Conservation (phyloP, 2,888 invertebrate species). For the Leptogaster cylindrica region DNA sequence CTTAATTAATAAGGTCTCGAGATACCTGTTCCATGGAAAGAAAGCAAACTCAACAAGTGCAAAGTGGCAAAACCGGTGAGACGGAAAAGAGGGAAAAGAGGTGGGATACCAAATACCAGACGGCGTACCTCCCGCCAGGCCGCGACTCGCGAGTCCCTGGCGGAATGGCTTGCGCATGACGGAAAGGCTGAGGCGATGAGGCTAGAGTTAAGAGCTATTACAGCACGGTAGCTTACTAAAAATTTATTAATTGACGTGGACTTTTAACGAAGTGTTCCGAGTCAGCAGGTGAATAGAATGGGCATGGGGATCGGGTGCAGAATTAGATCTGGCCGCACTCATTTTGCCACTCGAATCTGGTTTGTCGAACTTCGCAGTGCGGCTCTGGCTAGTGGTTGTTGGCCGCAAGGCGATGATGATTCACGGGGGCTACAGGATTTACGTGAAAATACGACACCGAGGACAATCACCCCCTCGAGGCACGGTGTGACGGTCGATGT, state of each 20-base stretch:
- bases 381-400: neutral
- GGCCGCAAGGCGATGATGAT: constrained; percentile 1
- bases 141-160: neutral
- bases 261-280: constrained; percentile 18
- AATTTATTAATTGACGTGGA: constrained; percentile 35
- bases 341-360: neutral
- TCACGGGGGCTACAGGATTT: neutral
- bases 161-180: neutral
- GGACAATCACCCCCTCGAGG: constrained; percentile 25
- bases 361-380: too few relatives aligned
- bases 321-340: neutral
- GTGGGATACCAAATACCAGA: constrained; percentile 2
- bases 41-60: constrained; percentile 37
- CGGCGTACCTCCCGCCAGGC: constrained; percentile 24
- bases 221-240: neutral
- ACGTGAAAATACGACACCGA: neutral
- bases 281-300: constrained; percentile 7
- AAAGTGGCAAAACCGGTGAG: constrained; percentile 34
- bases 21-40: constrained; percentile 27
- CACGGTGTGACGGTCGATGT: neutral
- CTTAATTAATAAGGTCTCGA: constrained; percentile 16
- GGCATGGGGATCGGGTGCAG: constrained; percentile 12
- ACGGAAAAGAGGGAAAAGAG: constrained; percentile 6
- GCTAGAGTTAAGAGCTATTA: neutral
- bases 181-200: neutral